These are phyloP conservation scores for Hephaestus fuliginosus DNA, from an alignment of 2,797 vertebrate genomes.

Conservation along the genomic window DNA sequence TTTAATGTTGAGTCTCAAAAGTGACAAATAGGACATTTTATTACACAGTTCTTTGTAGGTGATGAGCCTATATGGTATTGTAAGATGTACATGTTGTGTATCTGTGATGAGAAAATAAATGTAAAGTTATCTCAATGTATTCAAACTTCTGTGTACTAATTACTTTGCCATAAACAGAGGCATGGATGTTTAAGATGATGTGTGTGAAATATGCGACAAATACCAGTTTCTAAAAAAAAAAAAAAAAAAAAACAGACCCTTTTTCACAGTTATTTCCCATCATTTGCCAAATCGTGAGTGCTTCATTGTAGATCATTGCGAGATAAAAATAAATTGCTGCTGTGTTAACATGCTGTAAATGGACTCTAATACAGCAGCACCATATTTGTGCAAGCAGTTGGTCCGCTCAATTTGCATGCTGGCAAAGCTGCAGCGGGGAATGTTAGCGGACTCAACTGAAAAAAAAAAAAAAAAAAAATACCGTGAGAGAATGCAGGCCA, in stretches of 20 bases:
- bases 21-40: conserved; percentile 40
- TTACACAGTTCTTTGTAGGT: conserved; percentile 57
- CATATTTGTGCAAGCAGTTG: conserved; percentile 28
- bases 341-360: conserved; percentile 29
- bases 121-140: conserved; percentile 65
- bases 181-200: not conserved
- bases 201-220: conserved; percentile 17
- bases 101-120: conserved; percentile 84
- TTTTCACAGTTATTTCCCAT: conserved; percentile 19
- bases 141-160: conserved; percentile 30
- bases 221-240: not conserved
- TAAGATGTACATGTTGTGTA: conserved; percentile 73
- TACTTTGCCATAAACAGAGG: not conserved
- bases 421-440: conserved; percentile 14
- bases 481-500: conserved; percentile 10
- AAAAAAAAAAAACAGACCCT: not conserved
- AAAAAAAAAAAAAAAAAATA: conserved; percentile 14
- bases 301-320: not conserved
- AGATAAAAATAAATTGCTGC: conserved; percentile 33
- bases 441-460: not conserved
- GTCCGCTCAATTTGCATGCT: conserved; percentile 22
- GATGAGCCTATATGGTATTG: conserved; percentile 58
- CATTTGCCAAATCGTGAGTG: conserved; percentile 14
- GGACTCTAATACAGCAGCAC: conserved; percentile 1
- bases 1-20: conserved; percentile 39